phyloP scores from a whole-genome alignment of 2,888 invertebrate species.

The Lapara coniferarum region DNA sequence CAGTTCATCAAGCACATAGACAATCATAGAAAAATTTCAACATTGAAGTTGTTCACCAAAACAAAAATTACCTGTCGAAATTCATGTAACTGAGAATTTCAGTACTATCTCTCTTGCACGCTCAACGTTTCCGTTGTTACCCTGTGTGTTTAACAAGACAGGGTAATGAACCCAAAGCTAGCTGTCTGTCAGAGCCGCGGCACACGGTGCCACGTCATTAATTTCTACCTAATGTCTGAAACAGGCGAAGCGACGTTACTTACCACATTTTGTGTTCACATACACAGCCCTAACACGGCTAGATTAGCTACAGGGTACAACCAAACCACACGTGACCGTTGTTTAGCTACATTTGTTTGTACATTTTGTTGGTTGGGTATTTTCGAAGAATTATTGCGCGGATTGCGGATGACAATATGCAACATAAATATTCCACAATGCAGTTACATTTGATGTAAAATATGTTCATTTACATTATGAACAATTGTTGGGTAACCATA shows the following conservation, averaged over 20 bases:
- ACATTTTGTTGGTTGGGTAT: neutral
- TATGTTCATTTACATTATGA: no score
- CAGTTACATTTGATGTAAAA: no score
- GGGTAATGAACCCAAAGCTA: constrained; percentile 60
- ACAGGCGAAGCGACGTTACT: constrained; percentile 56
- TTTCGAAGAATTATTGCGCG: no score
- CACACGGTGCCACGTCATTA: constrained; percentile 72
- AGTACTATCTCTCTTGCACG: neutral
- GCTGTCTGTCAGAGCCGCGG: constrained; percentile 61
- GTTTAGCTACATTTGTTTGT: neutral
- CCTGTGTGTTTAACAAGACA: constrained; percentile 47
- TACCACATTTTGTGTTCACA: constrained; percentile 65
- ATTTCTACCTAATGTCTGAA: constrained; percentile 73
- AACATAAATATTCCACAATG: no score
- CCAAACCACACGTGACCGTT: constrained; percentile 5
- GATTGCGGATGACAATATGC: no score
- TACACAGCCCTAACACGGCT: constrained; percentile 34
- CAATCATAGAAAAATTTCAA: neutral
- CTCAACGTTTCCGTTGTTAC: neutral
- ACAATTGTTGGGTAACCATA: no score
- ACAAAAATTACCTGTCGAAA: neutral
- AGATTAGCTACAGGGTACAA: constrained; percentile 6
- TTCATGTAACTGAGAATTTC: neutral
- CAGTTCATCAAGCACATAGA: no score
- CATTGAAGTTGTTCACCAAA: no score